Evolutionary conservation across 2,797 vertebrate species (phyloP).

Genomic region (Typhlichthys eigenmanni): DNA sequence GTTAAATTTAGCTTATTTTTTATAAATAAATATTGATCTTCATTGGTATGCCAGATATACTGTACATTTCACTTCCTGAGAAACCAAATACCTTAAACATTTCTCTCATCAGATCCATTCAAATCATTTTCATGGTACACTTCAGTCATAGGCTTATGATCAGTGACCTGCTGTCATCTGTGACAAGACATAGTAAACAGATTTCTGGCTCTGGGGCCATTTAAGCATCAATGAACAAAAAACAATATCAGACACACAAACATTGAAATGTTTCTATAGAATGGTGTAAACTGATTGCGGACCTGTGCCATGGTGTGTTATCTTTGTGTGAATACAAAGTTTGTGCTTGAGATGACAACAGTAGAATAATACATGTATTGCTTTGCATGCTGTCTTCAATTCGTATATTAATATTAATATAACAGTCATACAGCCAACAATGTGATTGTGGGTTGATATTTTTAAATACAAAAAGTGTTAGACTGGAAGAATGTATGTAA

Average conservation of each 20-base stretch:
- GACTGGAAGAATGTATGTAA: not conserved
- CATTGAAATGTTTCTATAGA: constrained; percentile 2
- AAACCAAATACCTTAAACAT: constrained; percentile 30
- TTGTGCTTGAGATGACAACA: constrained; percentile 27
- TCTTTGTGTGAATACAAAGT: constrained; percentile 34
- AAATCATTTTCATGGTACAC: constrained; percentile 27
- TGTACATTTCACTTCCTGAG: constrained; percentile 54
- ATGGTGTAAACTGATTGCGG: constrained; percentile 26
- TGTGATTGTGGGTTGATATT: constrained; percentile 39
- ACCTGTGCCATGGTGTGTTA: constrained; percentile 27
- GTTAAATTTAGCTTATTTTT: constrained; percentile 45
- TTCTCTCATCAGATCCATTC: not conserved
- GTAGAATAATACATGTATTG: constrained; percentile 26
- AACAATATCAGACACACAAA: constrained; percentile 13
- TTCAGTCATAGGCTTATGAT: constrained; percentile 32
- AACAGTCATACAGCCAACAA: constrained; percentile 60
- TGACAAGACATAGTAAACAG: constrained; percentile 43
- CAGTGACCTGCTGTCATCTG: constrained; percentile 32
- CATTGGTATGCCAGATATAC: constrained; percentile 31
- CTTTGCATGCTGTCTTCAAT: constrained; percentile 54
- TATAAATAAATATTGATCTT: constrained; percentile 67
- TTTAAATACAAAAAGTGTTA: constrained; percentile 8
- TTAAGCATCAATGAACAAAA: constrained; percentile 20
- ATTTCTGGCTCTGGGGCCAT: constrained; percentile 26
- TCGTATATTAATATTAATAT: constrained; percentile 54